Evolutionary conservation across 2,888 invertebrate genomes (phyloP).

Genomic region (Cyrtodaria siliqua): DNA sequence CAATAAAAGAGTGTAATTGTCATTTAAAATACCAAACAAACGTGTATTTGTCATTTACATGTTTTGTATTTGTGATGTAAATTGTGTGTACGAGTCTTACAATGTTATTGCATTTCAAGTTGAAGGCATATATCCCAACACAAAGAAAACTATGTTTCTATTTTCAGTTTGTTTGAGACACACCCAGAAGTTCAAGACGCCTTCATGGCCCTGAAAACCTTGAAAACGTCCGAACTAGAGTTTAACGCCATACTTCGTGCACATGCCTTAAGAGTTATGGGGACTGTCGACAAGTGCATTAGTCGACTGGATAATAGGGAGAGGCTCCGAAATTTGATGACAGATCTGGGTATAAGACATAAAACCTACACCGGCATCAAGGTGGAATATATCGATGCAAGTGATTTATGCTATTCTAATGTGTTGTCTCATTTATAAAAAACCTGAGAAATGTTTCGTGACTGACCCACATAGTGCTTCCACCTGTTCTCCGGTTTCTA

Average conservation of each 20-base stretch:
- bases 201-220: conserved; percentile 87
- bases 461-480: too few species aligned
- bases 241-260: conserved; percentile 87
- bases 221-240: conserved; percentile 86
- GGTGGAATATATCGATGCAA: conserved; percentile 87
- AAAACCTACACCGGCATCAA: conserved; percentile 86
- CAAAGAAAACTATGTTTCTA: neutral
- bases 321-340: conserved; percentile 86
- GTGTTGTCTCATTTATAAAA: too few species aligned
- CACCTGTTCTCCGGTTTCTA: too few species aligned
- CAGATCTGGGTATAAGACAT: conserved; percentile 87
- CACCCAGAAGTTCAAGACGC: conserved; percentile 88
- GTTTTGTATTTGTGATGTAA: too few species aligned
- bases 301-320: conserved; percentile 87
- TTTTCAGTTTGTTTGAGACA: conserved; percentile 87
- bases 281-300: conserved; percentile 87
- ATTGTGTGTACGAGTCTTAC: too few species aligned
- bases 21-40: too few species aligned
- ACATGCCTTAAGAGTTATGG: conserved; percentile 88
- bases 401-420: too few species aligned
- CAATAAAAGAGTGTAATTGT: too few species aligned
- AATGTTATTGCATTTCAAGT: too few species aligned
- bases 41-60: too few species aligned
- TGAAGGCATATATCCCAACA: too few species aligned
- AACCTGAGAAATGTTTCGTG: too few species aligned